Evolutionary conservation across 1,140 invertebrate genomes (phyloP).

Genomic region (Scaptodrosophila lebanonensis): DNA sequence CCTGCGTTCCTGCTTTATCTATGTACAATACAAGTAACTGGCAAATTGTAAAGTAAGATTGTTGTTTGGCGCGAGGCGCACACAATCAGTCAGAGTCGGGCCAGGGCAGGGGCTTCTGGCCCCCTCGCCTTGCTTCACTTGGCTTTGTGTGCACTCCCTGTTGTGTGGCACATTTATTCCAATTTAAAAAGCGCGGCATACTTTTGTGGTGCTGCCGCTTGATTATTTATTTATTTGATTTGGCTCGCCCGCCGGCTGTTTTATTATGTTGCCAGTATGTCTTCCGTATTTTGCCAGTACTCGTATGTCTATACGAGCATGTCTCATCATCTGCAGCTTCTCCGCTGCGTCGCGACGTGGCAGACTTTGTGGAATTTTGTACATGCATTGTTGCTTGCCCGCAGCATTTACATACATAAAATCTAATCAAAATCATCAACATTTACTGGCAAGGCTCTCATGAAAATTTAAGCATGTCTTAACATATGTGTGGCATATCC

Average conservation of each 20-base stretch:
- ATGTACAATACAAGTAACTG: no score
- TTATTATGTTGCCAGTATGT: slow-evolving; percentile 4
- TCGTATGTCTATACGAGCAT: no score
- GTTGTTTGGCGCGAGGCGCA: slow-evolving; percentile 9
- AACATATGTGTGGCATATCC: slow-evolving; percentile 23
- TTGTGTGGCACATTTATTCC: slow-evolving; percentile 66
- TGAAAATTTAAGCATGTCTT: slow-evolving; percentile 63
- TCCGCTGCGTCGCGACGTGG: no score
- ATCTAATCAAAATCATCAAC: slow-evolving; percentile 68
- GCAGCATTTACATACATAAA: slow-evolving; percentile 70
- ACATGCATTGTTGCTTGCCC: slow-evolving; percentile 30
- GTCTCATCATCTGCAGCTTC: no score
- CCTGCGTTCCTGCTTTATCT: no score
- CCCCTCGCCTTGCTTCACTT: background rate
- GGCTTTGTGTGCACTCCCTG: slow-evolving; percentile 26
- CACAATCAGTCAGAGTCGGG: slow-evolving; percentile 33
- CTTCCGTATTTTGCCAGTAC: slow-evolving; percentile 3
- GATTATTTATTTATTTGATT: slow-evolving; percentile 73
- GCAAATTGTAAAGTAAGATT: slow-evolving; percentile 17
- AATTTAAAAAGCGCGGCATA: slow-evolving; percentile 64
- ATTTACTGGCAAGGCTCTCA: slow-evolving; percentile 59
- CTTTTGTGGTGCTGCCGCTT: slow-evolving; percentile 53
- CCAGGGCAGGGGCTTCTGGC: background rate
- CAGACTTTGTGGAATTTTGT: no score
- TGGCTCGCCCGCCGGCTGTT: slow-evolving; percentile 45